Evolutionary conservation across 2,113 vertebrate species (phyloP), one percentile per base, ranked within the genome.

Genomic region (Panthera leo): DNA sequence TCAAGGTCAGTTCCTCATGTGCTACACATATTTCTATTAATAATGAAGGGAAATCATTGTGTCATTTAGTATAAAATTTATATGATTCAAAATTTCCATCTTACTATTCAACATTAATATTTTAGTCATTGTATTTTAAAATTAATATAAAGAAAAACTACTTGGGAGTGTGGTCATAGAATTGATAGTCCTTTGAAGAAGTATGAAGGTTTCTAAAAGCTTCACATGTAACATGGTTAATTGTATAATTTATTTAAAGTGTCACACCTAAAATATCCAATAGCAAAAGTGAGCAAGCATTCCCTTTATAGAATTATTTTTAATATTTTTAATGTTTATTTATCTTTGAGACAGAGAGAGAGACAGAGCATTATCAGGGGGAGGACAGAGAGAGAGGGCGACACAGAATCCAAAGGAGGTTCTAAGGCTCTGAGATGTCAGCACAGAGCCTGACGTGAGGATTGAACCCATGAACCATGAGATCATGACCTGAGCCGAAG

Each of bases 191-290:
- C 4, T 23, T 92, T 80, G 23, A 53, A 93, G 83, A 91, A 88
- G 16, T 91, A 51, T 91, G 19, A 97, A 63, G 25, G 12, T 79
- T 96, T 90, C 42, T 65, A 39, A 95, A 95, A 61, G 65, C 51
- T 93, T 85, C n/a, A 13, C 23, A 4, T 53, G 21, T 67, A n/a
- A 70, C 34, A 73, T 42, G 4, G 61, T 48, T 25, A 13, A 51
- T n/a, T 29, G 13, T 84, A 80, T 42, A 88, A 94, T 63, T 83
- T 84, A 71, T 89, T 61, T 53, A 78, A 94, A 65, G 25, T 70
- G 70, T 29, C 15, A 65, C 2, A 5, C 16, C 42, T 82, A 78
- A 94, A 79, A 63, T 96, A 48, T 48, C 51, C 61, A 84, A 27
- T 61, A 71, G 36, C 25, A 25, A 39, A 94, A 79, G 9, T 53